Evolutionary conservation across 2,797 vertebrate species (phyloP), one percentile per base, ranked within the genome.

Genomic region (Valencia hispanica): DNA sequence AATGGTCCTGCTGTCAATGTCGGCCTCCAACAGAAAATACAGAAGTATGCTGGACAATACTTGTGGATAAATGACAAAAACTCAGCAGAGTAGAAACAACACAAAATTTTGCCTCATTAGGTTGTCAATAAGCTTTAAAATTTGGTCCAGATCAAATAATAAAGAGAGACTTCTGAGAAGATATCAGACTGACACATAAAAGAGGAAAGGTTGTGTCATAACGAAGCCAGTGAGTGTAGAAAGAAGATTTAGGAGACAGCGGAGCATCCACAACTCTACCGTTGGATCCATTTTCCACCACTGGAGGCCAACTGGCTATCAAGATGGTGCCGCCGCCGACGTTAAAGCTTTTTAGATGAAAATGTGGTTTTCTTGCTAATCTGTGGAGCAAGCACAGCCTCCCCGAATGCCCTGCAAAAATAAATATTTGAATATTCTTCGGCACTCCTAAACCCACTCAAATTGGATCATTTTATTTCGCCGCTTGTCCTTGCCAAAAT

Each of bases 391-490:
- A 89, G 86, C 86, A 66, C 83, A 85, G 84, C 89, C 84, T 86
- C 87, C 91, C 84, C 48, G 77, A 86, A 92, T 90, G 92, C 92
- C 92, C 90, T 85, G 90, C 89, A 88, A 93, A 95, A 94, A 94
- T 91, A 94, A 95, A 95, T 95, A 95, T 96, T 96, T 95, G 95
- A 95, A 95, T 95, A 95, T 95, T 94, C 95, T 94, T 88, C 93
- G 85, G 87, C 91, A 82, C 93, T 95, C 91, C 92, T 94, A 93
- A 93, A 95, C 94, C 94, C 91, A 94, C 95, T 96, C 95, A 96
- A 95, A 95, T 94, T 95, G 95, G 95, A 96, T 95, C 94, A 94
- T 93, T 94, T 93, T 91, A 89, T 91, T 92, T 92, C 90, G 91
- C 93, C 93, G 94, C 93, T 78, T 94, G 92, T 76, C 92, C 91